phyloP scores from a whole-genome alignment of 2,888 invertebrate species.

The Zhengitettix transpicula region DNA sequence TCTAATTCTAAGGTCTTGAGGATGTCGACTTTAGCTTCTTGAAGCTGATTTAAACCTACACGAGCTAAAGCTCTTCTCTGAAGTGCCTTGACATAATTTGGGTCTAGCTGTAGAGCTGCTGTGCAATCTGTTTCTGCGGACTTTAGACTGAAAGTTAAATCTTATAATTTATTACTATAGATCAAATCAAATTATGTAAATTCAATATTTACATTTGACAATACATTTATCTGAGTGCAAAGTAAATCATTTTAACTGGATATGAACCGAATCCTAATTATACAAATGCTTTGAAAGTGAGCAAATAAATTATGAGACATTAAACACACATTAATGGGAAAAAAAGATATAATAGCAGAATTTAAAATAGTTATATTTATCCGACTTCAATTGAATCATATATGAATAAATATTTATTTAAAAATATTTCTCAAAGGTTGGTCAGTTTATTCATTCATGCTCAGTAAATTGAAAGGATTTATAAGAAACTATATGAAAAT shows the following conservation, averaged over 20 bases:
- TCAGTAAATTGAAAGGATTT: no score
- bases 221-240: no score
- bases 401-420: no score
- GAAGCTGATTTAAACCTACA: slow-evolving; percentile 49
- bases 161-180: not conserved
- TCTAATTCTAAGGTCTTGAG: slow-evolving; percentile 54
- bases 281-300: not conserved
- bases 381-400: no score
- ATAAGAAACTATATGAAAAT: not conserved
- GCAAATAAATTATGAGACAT: not conserved
- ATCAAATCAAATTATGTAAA: not conserved
- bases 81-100: slow-evolving; percentile 67
- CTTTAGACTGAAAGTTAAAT: slow-evolving; percentile 32
- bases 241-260: no score
- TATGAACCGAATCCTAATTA: no score
- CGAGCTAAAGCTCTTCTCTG: slow-evolving; percentile 65
- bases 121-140: slow-evolving; percentile 68
- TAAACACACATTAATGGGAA: no score
- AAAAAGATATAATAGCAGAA: no score
- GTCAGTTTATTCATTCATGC: no score
- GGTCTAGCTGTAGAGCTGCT: slow-evolving; percentile 58
- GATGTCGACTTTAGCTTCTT: slow-evolving; percentile 56
- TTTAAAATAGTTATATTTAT: no score
- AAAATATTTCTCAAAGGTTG: no score
- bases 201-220: not conserved